Percentiles rank a stretch among this genome's conserved stretches.
Evolutionary conservation across 2,888 invertebrate genomes (phyloP).

Genomic region (Bruchidius siliquastri): DNA sequence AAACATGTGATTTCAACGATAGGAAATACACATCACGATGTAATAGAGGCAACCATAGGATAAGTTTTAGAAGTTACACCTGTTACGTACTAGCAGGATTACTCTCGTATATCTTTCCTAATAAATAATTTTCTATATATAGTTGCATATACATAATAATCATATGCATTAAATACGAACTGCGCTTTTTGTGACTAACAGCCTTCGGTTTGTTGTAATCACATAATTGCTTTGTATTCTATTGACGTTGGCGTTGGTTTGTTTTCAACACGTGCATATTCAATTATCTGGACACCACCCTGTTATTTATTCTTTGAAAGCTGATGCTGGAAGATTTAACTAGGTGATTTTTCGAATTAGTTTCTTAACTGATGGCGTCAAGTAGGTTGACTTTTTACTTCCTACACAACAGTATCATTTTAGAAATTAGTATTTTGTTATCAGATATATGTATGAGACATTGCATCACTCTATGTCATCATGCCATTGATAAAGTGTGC

Average conservation of each 20-base stretch:
- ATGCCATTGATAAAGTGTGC: no score
- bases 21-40: no score
- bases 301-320: background rate
- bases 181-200: background rate
- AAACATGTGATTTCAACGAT: no score
- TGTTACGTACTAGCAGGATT: background rate
- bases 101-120: background rate
- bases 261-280: background rate
- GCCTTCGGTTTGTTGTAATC: background rate
- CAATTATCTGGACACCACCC: background rate
- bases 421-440: no score
- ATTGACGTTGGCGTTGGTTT: background rate
- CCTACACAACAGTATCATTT: no score
- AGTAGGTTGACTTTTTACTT: no score
- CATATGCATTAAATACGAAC: background rate
- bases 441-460: no score
- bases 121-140: background rate
- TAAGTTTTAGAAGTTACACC: background rate
- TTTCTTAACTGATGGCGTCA: no score
- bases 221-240: background rate
- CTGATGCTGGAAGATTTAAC: no score
- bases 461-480: no score
- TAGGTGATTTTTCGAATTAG: no score
- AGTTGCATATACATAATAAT: background rate
- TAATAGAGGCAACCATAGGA: no score